These are phyloP conservation scores for Tetranychus cinnabarinus DNA, from an alignment of 1,140 invertebrate species.

Conservation along the genomic window DNA sequence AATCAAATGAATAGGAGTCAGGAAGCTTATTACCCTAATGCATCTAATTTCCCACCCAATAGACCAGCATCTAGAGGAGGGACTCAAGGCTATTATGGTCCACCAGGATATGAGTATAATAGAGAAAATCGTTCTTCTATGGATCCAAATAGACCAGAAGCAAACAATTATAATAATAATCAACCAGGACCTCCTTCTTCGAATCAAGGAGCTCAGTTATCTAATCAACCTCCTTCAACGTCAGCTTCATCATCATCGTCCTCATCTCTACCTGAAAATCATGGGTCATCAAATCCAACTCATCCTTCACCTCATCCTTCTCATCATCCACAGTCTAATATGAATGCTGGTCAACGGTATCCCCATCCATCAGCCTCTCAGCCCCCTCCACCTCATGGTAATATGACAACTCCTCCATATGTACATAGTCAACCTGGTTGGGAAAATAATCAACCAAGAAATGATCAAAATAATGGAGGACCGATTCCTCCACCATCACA, in stretches of 20 bases:
- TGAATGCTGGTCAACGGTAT: not conserved
- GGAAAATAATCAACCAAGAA: not conserved
- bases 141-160: too few relatives aligned
- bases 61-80: not conserved
- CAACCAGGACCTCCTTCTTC: too few relatives aligned
- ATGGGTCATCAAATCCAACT: constrained; percentile 11
- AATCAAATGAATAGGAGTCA: not conserved
- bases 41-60: not conserved
- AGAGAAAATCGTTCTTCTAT: too few relatives aligned
- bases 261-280: constrained; percentile 15
- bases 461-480: not conserved
- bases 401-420: not conserved
- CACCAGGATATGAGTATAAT: not conserved
- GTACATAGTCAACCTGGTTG: not conserved
- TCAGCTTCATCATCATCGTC: not conserved
- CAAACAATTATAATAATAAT: too few relatives aligned
- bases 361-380: not conserved
- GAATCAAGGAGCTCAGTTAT: too few relatives aligned
- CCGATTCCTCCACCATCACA: not conserved
- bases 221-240: constrained; percentile 11
- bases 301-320: not conserved
- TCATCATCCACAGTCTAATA: not conserved
- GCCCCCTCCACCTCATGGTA: not conserved
- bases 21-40: not conserved
- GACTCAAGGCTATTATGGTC: not conserved